These are phyloP conservation scores for Cochlearius cochlearius DNA, from an alignment of 2,113 vertebrate species.

Conservation along the genomic window DNA sequence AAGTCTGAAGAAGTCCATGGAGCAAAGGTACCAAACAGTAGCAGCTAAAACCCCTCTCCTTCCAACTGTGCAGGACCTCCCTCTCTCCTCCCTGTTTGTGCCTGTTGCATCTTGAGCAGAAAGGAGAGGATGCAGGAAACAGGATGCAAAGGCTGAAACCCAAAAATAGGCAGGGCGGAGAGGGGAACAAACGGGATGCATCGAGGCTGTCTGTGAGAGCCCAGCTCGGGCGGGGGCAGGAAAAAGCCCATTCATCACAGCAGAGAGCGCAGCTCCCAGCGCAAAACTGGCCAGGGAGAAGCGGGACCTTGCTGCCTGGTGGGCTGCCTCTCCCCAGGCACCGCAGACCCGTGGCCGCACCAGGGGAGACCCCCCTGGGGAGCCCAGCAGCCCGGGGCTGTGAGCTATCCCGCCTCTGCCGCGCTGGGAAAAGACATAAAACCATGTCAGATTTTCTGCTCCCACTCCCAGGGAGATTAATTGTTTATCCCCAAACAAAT, in stretches of 20 bases:
- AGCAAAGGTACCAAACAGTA: background rate
- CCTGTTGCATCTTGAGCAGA: background rate
- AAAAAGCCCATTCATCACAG: background rate
- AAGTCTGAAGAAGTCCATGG: background rate
- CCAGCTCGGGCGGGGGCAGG: background rate
- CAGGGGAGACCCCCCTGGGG: background rate
- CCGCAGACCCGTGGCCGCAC: fast-evolving
- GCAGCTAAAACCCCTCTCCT: background rate
- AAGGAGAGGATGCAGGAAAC: slow-evolving; percentile 47
- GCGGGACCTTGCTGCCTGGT: fast-evolving
- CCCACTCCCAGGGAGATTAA: slow-evolving; percentile 58
- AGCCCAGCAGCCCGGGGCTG: background rate
- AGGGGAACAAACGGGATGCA: background rate
- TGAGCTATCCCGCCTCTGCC: background rate
- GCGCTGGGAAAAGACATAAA: background rate
- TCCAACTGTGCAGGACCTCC: background rate
- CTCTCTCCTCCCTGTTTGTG: background rate
- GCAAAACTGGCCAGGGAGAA: background rate
- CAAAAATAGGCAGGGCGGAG: slow-evolving; percentile 6
- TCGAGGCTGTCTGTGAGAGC: background rate
- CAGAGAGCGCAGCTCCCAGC: background rate
- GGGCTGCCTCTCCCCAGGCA: background rate
- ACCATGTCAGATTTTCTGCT: slow-evolving; percentile 23
- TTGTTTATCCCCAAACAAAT: slow-evolving; percentile 67
- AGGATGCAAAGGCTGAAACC: slow-evolving; percentile 13